Conservation (phyloP, 37 sponge, comb jelly and placozoan genomes). For the Geodia barretti region DNA sequence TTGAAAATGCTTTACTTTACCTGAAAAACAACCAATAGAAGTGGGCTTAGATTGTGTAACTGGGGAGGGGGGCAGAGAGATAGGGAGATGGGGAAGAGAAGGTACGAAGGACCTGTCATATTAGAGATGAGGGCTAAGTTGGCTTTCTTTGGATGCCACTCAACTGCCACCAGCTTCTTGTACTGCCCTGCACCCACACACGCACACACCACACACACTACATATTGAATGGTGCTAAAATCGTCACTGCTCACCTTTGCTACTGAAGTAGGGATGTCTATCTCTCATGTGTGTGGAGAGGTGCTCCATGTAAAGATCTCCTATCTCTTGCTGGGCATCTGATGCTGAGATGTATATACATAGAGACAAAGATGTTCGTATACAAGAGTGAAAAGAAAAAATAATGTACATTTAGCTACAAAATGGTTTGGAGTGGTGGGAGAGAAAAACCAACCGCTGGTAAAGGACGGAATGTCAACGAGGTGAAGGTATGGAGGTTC, state of each 20-base stretch:
- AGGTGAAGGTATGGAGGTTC: constrained; percentile 65
- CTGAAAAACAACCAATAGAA: constrained; percentile 20
- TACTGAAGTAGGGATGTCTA: constrained; percentile 39
- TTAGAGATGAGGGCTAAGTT: background rate
- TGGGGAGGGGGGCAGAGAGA: background rate
- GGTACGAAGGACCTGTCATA: background rate
- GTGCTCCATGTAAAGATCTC: constrained; percentile 52
- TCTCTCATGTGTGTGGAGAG: constrained; percentile 26
- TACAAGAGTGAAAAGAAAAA: no score
- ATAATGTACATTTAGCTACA: no score
- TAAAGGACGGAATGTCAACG: constrained; percentile 50
- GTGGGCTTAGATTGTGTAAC: background rate
- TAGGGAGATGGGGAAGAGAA: background rate
- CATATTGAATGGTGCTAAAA: background rate
- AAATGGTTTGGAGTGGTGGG: no score
- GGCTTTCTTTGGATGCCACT: background rate
- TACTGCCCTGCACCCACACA: background rate
- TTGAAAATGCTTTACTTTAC: constrained; percentile 34
- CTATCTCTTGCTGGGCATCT: constrained; percentile 19
- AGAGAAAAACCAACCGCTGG: constrained; percentile 24
- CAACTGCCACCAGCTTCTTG: background rate
- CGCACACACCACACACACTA: no score
- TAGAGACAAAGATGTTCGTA: background rate
- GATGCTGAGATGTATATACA: background rate
- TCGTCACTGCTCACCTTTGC: background rate